phyloP scores from a whole-genome alignment of 2,888 invertebrate species.

The Drosophila meridionalis region DNA sequence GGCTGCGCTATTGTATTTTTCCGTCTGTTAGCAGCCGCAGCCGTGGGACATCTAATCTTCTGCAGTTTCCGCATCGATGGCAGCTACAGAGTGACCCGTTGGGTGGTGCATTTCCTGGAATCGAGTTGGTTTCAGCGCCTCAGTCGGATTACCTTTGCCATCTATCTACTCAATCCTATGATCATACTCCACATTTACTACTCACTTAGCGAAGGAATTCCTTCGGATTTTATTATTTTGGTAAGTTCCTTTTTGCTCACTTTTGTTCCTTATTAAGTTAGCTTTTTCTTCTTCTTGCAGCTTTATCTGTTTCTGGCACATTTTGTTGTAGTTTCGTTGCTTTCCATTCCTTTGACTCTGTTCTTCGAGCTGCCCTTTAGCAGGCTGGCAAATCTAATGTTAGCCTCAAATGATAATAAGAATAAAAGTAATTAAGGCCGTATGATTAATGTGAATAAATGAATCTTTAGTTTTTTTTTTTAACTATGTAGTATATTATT shows the following conservation, averaged over 20 bases:
- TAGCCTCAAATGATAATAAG: not conserved
- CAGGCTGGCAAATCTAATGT: slow-evolving; percentile 27
- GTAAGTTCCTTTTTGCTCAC: slow-evolving; percentile 16
- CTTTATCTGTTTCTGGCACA: slow-evolving; percentile 21
- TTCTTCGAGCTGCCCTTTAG: slow-evolving; percentile 50
- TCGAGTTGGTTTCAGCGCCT: slow-evolving; percentile 31
- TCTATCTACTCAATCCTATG: slow-evolving; percentile 53
- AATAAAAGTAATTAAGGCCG: slow-evolving; percentile 5
- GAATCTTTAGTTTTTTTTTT: too few relatives aligned
- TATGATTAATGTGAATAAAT: too few relatives aligned
- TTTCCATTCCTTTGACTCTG: slow-evolving; percentile 37
- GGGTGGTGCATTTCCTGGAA: slow-evolving; percentile 34
- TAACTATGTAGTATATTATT: too few relatives aligned
- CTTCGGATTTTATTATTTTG: slow-evolving; percentile 33
- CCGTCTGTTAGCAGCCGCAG: not conserved
- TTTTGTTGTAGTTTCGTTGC: slow-evolving; percentile 13
- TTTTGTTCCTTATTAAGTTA: not conserved
- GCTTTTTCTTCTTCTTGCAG: slow-evolving; percentile 22
- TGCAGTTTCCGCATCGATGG: slow-evolving; percentile 12
- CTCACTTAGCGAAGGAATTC: slow-evolving; percentile 18
- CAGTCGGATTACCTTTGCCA: slow-evolving; percentile 43
- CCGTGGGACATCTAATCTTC: slow-evolving; percentile 30
- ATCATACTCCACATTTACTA: slow-evolving; percentile 41
- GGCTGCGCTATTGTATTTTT: not conserved
- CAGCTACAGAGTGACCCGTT: slow-evolving; percentile 9